Conservation (phyloP, 2,113 vertebrate genomes). For the cattle (Bos taurus) region ARS-UCD2.0 NC_037342.1:44258001-44258500, state of each 20-base stretch:
- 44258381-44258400: background rate
- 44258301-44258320: background rate
- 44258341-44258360: background rate
- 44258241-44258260: background rate
- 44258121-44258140: too few relatives aligned
- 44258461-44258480: background rate
- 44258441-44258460: background rate
- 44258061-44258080: background rate
- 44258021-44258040: background rate
- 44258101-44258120: too few relatives aligned
- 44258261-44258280: background rate
- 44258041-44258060: background rate
- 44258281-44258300: background rate
- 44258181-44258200: background rate
- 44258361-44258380: background rate
- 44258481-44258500: background rate
- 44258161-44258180: background rate
- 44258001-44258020: background rate
- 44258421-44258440: background rate
- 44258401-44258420: background rate
- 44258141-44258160: background rate
- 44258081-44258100: background rate
- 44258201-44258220: background rate
- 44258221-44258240: background rate
- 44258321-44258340: background rate